Percentiles rank a stretch among this genome's conserved stretches.
phyloP scores from a whole-genome alignment of 2,797 vertebrate genomes.

The Rhincodon typus region DNA sequence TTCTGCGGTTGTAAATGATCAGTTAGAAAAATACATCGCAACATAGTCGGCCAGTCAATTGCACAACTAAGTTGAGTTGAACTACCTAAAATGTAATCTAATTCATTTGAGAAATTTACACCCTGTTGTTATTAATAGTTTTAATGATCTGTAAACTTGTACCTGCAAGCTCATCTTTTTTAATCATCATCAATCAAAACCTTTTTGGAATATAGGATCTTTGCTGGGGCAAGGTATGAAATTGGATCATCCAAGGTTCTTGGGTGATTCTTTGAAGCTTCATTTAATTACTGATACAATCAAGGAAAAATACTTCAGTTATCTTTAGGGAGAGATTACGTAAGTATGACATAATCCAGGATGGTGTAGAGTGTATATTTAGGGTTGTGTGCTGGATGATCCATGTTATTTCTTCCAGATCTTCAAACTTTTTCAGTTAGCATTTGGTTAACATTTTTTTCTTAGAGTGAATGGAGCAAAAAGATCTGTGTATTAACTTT shows the following conservation, averaged over 20 bases:
- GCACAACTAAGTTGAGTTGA: background rate
- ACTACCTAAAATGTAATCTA: background rate
- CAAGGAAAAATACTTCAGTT: background rate
- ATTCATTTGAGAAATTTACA: background rate
- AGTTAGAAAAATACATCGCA: background rate
- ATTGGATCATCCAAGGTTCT: background rate
- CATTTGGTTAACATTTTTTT: background rate
- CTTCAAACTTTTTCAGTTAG: background rate
- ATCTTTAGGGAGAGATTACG: background rate
- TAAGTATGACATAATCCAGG: background rate
- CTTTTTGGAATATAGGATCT: background rate
- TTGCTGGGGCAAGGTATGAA: background rate
- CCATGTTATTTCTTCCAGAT: background rate
- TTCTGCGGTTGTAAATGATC: background rate
- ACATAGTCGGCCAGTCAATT: background rate
- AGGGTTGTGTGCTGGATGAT: background rate
- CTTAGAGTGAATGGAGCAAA: background rate
- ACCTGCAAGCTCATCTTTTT: no score
- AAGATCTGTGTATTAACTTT: background rate
- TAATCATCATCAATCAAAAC: background rate
- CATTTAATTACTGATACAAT: background rate
- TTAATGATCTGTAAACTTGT: no score
- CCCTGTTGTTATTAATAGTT: background rate
- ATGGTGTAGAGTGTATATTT: background rate
- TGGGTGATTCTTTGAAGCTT: background rate